These are phyloP conservation scores for Cyprinella venusta DNA, from an alignment of 2,797 vertebrate species.

Conservation along the genomic window DNA sequence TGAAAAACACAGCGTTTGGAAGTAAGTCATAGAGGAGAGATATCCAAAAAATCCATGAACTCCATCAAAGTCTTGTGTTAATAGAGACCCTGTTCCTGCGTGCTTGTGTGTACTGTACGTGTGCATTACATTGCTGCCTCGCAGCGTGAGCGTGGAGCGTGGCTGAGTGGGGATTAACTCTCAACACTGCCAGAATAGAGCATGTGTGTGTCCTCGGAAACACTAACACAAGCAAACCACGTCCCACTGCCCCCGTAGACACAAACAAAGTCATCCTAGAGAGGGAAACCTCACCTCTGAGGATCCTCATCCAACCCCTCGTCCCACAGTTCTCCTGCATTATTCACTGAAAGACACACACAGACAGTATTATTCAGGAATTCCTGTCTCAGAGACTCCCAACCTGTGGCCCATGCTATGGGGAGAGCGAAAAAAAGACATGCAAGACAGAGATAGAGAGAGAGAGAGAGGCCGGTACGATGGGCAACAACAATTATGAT, in stretches of 20 bases:
- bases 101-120: constrained; percentile 1
- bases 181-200: constrained; percentile 24
- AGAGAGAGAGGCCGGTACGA: not conserved
- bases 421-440: constrained; percentile 59
- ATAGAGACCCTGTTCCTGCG: constrained; percentile 73
- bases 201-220: constrained; percentile 37
- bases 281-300: constrained; percentile 38
- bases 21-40: constrained; percentile 57
- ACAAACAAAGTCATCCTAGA: constrained; percentile 35
- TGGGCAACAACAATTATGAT: constrained; percentile 94
- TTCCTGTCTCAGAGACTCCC: constrained; percentile 80
- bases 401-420: constrained; percentile 74
- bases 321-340: constrained; percentile 19
- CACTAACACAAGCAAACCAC: constrained; percentile 38
- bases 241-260: constrained; percentile 73
- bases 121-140: constrained; percentile 10
- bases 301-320: constrained; percentile 44
- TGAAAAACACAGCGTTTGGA: not conserved
- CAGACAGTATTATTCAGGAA: constrained; percentile 83
- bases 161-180: constrained; percentile 54
- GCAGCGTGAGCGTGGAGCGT: constrained; percentile 39
- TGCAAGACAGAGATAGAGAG: constrained; percentile 62
- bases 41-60: not conserved
- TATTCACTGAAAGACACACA: constrained; percentile 1
- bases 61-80: constrained; percentile 80